Conservation (phyloP, 2,888 invertebrate genomes). For the Xanthia icteritia region DNA sequence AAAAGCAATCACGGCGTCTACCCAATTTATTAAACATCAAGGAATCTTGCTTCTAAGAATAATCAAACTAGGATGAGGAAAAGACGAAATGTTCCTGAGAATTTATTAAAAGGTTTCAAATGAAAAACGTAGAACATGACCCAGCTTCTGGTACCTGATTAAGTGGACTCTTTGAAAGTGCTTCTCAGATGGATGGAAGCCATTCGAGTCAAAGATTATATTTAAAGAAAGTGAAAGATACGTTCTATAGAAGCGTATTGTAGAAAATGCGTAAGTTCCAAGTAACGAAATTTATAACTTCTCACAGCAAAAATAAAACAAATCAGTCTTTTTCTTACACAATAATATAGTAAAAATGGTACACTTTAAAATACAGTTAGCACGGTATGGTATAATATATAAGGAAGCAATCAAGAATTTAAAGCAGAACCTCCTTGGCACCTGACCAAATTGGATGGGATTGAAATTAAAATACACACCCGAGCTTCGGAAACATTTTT, state of each 20-base stretch:
- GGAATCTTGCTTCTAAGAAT: conserved; percentile 53
- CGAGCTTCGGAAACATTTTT: conserved; percentile 27
- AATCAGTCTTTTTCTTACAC: neutral
- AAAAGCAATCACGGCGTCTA: conserved; percentile 49
- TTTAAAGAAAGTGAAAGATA: conserved; percentile 1
- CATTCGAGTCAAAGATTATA: conserved; percentile 16
- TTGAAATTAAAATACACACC: conserved; percentile 50
- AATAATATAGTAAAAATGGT: neutral
- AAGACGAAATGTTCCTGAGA: conserved; percentile 46
- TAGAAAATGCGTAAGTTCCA: neutral
- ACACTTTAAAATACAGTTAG: conserved; percentile 6
- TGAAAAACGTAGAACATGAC: conserved; percentile 19
- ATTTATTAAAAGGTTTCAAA: conserved; percentile 33
- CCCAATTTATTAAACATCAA: conserved; percentile 45
- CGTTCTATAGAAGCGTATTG: conserved; percentile 9
- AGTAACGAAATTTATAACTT: neutral
- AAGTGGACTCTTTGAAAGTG: conserved; percentile 23
- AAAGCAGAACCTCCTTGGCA: conserved; percentile 58
- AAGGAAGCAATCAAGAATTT: conserved; percentile 48
- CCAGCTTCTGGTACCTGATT: conserved; percentile 13
- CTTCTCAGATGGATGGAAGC: conserved; percentile 13
- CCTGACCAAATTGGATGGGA: conserved; percentile 54
- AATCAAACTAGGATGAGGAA: conserved; percentile 39
- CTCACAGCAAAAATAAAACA: neutral
- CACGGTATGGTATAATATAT: conserved; percentile 16